Evolutionary conservation across 2,797 vertebrate genomes (phyloP), one percentile per base, ranked within the genome.

Genomic region (Zalophus californianus): DNA sequence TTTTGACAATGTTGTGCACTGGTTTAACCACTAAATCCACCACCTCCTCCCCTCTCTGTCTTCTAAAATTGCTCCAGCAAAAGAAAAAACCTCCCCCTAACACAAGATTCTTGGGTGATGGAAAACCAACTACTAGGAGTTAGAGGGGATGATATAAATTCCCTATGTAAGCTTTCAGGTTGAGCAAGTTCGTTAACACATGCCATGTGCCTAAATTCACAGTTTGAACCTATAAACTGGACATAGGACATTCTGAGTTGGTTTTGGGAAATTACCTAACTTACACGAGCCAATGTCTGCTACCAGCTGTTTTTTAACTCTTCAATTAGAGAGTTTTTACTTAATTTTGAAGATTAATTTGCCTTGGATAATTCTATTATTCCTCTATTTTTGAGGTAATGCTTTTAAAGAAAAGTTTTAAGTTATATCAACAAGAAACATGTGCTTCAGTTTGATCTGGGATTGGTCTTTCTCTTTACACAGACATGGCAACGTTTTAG

Each of bases 371-470:
- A 80, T 48, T 91, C 75, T 58, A 44, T 50, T 25, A 23, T 16
- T 27, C 1, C 86, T 87, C 94, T 83, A 98, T 78, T 97, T 97
- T 98, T 21, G 0, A n/a, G 66, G 66, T 96, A 98, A 94, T 97
- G 95, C 97, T 97, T 98, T 98, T 96, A 97, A 98, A 96, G 97
- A 96, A 64, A 97, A 90, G 52, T 93, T 93, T 98, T 97, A 94
- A 93, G 95, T 98, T 97, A 96, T 95, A 97, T 97, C 90, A 97
- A 95, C 95, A 97, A 92, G 0, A 98, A 98, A 98, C 97, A 98
- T 93, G 94, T 90, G 97, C 88, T 87, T 98, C 94, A 85, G 38
- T 98, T 96, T 98, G 96, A 97, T 97, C 92, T 98, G 77, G 98
- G 91, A 97, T 98, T 97, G 93, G 95, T 94, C 96, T 85, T 97